Evolutionary conservation across 1,140 invertebrate species (phyloP).

Genomic region (Fopius arisanus): DNA sequence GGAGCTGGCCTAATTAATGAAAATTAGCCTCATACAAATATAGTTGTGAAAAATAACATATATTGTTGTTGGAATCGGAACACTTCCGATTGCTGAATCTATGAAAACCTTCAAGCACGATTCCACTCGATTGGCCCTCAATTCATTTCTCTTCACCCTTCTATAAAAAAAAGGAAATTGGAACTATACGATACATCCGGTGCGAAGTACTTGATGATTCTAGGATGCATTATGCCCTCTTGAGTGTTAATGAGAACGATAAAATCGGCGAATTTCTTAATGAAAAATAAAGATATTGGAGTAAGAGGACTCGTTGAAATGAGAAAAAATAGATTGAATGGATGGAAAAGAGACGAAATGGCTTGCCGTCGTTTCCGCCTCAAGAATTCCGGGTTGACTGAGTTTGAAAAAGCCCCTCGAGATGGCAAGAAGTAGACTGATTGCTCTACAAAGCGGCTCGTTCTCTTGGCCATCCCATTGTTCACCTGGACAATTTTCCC

Average conservation of each 20-base stretch:
- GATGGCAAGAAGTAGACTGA: constrained; percentile 11
- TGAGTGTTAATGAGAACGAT: background rate
- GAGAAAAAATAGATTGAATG: constrained; percentile 6
- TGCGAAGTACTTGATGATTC: background rate
- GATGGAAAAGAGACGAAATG: background rate
- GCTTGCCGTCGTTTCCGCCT: constrained; percentile 11
- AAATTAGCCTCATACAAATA: too few species aligned
- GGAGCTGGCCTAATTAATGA: too few species aligned
- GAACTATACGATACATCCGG: background rate
- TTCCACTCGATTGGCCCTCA: background rate
- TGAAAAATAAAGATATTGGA: constrained; percentile 3
- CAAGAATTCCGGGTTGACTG: constrained; percentile 17
- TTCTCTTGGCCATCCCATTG: constrained; percentile 19
- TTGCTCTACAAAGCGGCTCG: constrained; percentile 22
- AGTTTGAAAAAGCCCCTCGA: constrained; percentile 13
- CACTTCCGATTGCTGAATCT: background rate
- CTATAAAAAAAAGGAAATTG: background rate
- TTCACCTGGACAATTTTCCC: constrained; percentile 6
- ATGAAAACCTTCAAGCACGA: background rate
- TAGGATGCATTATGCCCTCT: background rate
- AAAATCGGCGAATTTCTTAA: background rate
- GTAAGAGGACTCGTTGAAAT: background rate
- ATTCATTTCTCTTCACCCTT: background rate
- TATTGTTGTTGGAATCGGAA: background rate
- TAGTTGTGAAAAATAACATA: too few species aligned